phyloP scores from a whole-genome alignment of 2,797 vertebrate species.

The Sarcoramphus papa region DNA sequence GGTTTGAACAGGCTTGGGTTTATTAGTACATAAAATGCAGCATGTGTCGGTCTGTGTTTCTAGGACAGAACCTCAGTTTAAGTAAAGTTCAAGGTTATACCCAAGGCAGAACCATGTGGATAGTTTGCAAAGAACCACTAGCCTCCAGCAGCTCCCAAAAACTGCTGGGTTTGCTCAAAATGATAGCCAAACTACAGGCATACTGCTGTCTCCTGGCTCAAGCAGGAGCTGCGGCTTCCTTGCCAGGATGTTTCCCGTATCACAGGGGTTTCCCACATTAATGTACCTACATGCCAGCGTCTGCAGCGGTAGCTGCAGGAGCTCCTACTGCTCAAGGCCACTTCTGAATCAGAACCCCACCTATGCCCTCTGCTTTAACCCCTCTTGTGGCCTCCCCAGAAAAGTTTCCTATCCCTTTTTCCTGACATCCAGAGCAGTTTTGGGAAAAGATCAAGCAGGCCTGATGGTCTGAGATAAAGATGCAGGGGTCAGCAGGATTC shows the following conservation, averaged over 20 bases:
- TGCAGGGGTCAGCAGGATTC: neutral
- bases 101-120: neutral
- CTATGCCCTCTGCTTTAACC: neutral
- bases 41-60: neutral
- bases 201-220: neutral
- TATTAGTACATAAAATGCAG: neutral
- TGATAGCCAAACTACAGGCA: neutral
- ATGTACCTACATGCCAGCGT: neutral
- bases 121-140: neutral
- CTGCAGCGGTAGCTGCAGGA: neutral
- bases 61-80: neutral
- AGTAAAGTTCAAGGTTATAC: constrained; percentile 1
- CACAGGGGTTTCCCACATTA: neutral
- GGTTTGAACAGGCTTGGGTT: neutral
- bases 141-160: neutral
- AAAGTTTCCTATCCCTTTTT: neutral
- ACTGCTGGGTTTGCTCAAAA: constrained; percentile 5
- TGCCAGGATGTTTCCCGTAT: neutral
- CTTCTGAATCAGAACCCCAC: neutral
- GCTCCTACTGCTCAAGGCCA: neutral
- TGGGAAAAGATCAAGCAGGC: neutral
- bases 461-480: neutral
- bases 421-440: neutral
- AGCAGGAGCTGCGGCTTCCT: neutral
- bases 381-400: neutral